Evolutionary conservation across 1,140 invertebrate species (phyloP).

Genomic region (Metaphire vulgaris): DNA sequence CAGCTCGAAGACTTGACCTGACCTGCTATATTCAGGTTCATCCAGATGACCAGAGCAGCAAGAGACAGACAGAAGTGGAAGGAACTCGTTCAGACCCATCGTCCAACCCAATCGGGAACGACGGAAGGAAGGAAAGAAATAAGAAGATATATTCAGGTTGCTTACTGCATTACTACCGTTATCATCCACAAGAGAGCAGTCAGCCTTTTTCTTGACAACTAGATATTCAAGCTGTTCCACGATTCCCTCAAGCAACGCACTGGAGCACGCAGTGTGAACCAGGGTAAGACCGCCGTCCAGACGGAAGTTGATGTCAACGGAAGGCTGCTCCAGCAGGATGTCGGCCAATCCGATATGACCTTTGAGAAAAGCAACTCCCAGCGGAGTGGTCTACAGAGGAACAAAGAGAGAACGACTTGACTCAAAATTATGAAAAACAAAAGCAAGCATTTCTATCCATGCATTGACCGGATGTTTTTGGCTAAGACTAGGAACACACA

Average conservation of each 20-base stretch:
- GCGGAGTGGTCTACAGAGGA: slow-evolving; percentile 51
- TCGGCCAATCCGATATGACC: slow-evolving; percentile 56
- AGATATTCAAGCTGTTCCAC: slow-evolving; percentile 50
- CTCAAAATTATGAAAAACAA: slow-evolving; percentile 19
- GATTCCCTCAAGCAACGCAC: slow-evolving; percentile 41
- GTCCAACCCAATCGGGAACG: no score
- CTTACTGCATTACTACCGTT: slow-evolving; percentile 53
- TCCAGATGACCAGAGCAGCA: no score
- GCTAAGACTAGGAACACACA: no score
- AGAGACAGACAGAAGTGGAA: no score
- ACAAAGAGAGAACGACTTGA: no score
- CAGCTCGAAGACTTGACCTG: no score
- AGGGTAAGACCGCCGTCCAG: slow-evolving; percentile 43
- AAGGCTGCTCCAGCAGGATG: slow-evolving; percentile 50
- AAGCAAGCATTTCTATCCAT: no score
- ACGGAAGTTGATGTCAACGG: slow-evolving; percentile 54
- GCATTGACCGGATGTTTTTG: no score
- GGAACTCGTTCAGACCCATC: no score
- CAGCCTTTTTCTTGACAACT: slow-evolving; percentile 48
- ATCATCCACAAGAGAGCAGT: slow-evolving; percentile 49
- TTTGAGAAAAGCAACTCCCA: slow-evolving; percentile 56
- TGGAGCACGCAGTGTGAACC: slow-evolving; percentile 43
- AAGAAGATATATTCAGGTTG: slow-evolving; percentile 9
- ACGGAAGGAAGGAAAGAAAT: no score
- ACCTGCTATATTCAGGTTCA: background rate